Conservation (phyloP, 1,140 invertebrate genomes). For the Pseudachorutes palmiensis region DNA sequence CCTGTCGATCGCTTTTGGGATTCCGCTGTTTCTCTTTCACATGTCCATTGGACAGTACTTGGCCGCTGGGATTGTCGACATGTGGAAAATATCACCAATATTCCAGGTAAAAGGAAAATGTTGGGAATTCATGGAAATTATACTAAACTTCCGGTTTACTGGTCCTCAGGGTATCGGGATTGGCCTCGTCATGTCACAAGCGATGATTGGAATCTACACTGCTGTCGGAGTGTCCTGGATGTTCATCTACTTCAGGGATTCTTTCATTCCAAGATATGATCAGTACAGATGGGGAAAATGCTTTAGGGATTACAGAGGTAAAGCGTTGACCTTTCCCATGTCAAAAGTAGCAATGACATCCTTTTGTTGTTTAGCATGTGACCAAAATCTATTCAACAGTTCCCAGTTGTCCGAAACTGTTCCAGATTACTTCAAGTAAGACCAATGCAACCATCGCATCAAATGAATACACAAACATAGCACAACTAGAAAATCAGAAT, state of each 20-base stretch:
- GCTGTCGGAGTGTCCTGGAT: conserved; percentile 81
- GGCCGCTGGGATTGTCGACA: conserved; percentile 72
- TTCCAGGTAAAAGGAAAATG: conserved; percentile 58
- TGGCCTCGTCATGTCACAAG: conserved; percentile 66
- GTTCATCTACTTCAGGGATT: conserved; percentile 78
- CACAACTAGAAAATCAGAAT: too few species aligned
- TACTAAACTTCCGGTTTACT: not conserved
- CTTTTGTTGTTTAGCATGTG: conserved; percentile 31
- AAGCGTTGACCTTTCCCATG: not conserved
- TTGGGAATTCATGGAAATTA: not conserved
- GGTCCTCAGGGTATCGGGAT: conserved; percentile 62
- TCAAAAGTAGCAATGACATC: too few species aligned
- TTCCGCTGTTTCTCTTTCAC: conserved; percentile 75
- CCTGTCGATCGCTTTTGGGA: conserved; percentile 70
- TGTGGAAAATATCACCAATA: conserved; percentile 86
- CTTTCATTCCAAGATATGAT: conserved; percentile 72
- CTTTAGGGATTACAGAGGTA: conserved; percentile 34
- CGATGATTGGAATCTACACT: conserved; percentile 74
- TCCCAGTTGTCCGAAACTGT: conserved; percentile 52
- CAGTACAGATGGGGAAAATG: conserved; percentile 71
- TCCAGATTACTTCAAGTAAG: conserved; percentile 56
- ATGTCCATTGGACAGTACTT: conserved; percentile 76
- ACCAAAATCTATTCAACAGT: conserved; percentile 18
- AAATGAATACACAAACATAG: too few species aligned
- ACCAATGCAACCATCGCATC: conserved; percentile 10